phyloP scores from a whole-genome alignment of 2,113 vertebrate species.

The Osmerus mordax region DNA sequence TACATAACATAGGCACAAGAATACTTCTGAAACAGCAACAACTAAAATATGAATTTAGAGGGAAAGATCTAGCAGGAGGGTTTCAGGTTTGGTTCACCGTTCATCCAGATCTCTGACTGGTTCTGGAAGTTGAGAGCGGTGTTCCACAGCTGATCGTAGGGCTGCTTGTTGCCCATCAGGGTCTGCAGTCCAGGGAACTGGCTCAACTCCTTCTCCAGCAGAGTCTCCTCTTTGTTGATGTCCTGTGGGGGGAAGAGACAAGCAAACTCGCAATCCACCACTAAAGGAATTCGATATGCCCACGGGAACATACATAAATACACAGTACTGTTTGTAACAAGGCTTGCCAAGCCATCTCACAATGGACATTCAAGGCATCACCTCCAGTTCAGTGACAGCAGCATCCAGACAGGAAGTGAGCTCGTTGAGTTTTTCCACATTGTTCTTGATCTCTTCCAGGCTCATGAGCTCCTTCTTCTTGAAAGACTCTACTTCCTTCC shows the following conservation, averaged over 20 bases:
- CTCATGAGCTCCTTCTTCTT: constrained; percentile 75
- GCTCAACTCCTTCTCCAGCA: constrained; percentile 78
- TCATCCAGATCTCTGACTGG: constrained; percentile 86
- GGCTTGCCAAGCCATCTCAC: not conserved
- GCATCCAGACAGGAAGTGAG: constrained; percentile 73
- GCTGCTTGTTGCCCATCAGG: constrained; percentile 76
- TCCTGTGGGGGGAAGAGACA: constrained; percentile 56
- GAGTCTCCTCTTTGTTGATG: constrained; percentile 84
- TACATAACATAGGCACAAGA: too few species aligned
- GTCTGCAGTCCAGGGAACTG: constrained; percentile 79
- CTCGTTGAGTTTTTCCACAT: constrained; percentile 73
- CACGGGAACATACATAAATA: constrained; percentile 17
- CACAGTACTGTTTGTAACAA: not conserved
- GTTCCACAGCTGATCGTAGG: constrained; percentile 85
- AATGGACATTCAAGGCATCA: constrained; percentile 40
- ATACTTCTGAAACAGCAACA: too few species aligned
- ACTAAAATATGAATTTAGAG: too few species aligned
- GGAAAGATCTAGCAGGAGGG: not conserved
- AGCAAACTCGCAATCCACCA: not conserved
- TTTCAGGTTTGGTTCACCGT: constrained; percentile 67
- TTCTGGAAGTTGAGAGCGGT: constrained; percentile 79
- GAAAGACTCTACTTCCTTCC: constrained; percentile 77
- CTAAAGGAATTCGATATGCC: not conserved
- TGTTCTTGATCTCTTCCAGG: constrained; percentile 78
- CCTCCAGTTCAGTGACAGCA: constrained; percentile 78